Conservation (phyloP, 1,140 invertebrate genomes). For the Mya arenaria region DNA sequence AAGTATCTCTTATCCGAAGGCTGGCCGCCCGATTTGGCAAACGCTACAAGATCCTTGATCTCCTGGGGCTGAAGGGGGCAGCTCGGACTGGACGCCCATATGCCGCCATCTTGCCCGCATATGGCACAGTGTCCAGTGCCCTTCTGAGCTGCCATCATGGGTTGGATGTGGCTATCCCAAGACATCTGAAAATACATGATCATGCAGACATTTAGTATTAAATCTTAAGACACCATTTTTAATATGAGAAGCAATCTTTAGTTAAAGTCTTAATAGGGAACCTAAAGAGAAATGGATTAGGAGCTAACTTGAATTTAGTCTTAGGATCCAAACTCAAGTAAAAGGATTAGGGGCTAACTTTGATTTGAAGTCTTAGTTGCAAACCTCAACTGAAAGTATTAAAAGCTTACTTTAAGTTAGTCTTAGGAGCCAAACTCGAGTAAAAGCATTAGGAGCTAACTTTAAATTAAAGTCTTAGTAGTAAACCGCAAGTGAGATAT, state of each 20-base stretch:
- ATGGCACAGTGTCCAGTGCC: neutral
- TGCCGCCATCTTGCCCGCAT: neutral
- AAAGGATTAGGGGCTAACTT: neutral
- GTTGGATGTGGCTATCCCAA: neutral
- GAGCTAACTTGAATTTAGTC: neutral
- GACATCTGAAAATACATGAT: conserved; percentile 17
- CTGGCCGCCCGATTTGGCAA: neutral
- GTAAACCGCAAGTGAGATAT: neutral
- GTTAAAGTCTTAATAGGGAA: too few relatives aligned
- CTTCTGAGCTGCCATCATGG: neutral
- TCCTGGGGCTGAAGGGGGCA: neutral
- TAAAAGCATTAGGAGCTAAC: neutral
- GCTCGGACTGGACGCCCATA: neutral
- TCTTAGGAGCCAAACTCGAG: neutral
- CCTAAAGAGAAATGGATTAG: neutral
- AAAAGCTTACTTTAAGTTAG: neutral
- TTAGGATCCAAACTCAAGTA: neutral
- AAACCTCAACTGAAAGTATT: neutral
- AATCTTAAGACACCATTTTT: neutral
- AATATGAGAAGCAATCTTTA: neutral
- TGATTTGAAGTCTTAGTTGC: too few relatives aligned
- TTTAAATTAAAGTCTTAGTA: too few relatives aligned
- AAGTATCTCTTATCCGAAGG: neutral
- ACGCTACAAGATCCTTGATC: neutral
- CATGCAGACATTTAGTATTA: too few relatives aligned